Conservation (phyloP, 2,113 vertebrate genomes). For the Gallinago jamesoni region DNA sequence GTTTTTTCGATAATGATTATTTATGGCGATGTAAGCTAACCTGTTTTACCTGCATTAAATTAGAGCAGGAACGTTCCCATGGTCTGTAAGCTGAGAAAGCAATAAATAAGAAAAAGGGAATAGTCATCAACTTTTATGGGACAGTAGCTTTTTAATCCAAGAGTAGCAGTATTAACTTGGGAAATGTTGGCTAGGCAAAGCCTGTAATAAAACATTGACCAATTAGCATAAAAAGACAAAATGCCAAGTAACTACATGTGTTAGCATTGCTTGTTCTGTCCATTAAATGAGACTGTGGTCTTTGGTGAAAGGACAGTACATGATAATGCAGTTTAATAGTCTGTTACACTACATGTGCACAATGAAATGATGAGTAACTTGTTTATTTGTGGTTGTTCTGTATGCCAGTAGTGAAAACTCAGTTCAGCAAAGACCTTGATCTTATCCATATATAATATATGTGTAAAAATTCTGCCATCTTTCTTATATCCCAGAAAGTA, state of each 20-base stretch:
- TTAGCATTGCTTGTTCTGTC: background rate
- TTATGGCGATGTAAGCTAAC: background rate
- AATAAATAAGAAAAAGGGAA: background rate
- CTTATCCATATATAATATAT: background rate
- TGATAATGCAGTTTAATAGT: background rate
- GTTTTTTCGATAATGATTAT: background rate
- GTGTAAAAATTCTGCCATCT: background rate
- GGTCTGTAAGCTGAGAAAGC: background rate
- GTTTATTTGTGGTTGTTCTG: background rate
- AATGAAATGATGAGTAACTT: background rate
- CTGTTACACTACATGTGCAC: background rate
- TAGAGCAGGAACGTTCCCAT: background rate
- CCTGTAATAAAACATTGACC: background rate
- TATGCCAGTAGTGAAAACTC: background rate
- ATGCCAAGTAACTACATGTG: background rate
- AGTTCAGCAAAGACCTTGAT: background rate
- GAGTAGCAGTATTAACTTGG: background rate
- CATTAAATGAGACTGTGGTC: background rate
- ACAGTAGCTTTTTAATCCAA: background rate
- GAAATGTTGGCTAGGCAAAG: background rate
- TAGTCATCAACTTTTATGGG: background rate
- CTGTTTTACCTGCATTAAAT: constrained; percentile 12
- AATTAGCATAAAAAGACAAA: background rate
- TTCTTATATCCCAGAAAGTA: background rate
- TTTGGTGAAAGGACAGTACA: background rate